These are phyloP conservation scores for Tiliqua scincoides DNA, from an alignment of 2,113 vertebrate species.

Conservation along the genomic window DNA sequence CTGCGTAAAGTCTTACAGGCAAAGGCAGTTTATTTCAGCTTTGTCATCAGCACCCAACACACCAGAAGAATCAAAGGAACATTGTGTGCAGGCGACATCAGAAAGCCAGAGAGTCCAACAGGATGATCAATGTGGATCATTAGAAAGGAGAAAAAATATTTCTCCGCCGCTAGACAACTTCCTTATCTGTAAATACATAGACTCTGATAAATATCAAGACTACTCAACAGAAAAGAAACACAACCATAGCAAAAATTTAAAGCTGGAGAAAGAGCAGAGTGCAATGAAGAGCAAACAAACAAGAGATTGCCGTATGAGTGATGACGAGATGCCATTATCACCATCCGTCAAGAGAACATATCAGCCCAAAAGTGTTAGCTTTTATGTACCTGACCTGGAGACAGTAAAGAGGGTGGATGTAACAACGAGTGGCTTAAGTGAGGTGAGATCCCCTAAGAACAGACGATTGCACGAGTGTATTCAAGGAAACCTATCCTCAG, in stretches of 20 bases:
- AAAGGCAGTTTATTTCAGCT: constrained; percentile 52
- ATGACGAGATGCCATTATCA: constrained; percentile 38
- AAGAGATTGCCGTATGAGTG: constrained; percentile 50
- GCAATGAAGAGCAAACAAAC: constrained; percentile 51
- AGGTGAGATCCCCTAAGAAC: constrained; percentile 25
- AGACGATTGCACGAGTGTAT: neutral
- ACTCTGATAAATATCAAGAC: constrained; percentile 59
- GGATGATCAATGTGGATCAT: constrained; percentile 26
- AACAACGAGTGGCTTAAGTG: constrained; percentile 4
- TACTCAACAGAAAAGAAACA: constrained; percentile 53
- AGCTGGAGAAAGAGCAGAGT: constrained; percentile 55
- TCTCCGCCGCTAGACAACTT: constrained; percentile 46
- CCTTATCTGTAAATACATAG: constrained; percentile 69
- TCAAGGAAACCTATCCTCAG: neutral
- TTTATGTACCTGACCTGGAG: constrained; percentile 66
- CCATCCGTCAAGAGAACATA: constrained; percentile 60
- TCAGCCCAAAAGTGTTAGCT: constrained; percentile 69
- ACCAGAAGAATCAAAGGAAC: constrained; percentile 28
- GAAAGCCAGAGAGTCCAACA: constrained; percentile 35
- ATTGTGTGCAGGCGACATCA: constrained; percentile 10
- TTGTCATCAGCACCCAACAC: constrained; percentile 36
- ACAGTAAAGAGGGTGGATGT: constrained; percentile 29
- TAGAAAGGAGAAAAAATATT: constrained; percentile 44
- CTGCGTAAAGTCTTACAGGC: constrained; percentile 47
- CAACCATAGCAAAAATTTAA: constrained; percentile 18